Evolutionary conservation across 1,140 invertebrate species (phyloP).

Genomic region (Leptopilina clavipes): DNA sequence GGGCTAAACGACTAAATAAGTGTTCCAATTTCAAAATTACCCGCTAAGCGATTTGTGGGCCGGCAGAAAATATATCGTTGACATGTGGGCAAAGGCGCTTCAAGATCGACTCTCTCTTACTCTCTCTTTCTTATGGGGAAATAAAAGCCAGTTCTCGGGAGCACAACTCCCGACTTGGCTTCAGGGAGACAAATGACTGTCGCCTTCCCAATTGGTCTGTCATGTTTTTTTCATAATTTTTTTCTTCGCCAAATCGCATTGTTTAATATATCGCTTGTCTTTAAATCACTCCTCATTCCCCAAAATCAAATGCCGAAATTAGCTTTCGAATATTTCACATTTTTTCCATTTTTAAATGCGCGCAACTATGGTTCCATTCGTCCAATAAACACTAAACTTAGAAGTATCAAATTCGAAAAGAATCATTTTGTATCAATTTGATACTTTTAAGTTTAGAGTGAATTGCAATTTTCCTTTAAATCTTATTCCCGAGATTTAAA

Average conservation of each 20-base stretch:
- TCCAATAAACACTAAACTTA: too few species aligned
- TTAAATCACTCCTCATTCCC: constrained; percentile 35
- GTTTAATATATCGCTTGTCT: constrained; percentile 36
- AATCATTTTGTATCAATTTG: too few species aligned
- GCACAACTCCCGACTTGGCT: constrained; percentile 43
- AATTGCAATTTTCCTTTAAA: too few species aligned
- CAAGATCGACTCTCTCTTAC: constrained; percentile 42
- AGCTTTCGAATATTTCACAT: not conserved
- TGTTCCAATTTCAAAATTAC: constrained; percentile 75
- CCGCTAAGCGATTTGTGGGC: constrained; percentile 73
- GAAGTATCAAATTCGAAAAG: too few species aligned
- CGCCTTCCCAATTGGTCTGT: constrained; percentile 55
- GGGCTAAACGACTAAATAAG: constrained; percentile 73
- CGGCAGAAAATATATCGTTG: constrained; percentile 74
- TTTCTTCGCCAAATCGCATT: constrained; percentile 38
- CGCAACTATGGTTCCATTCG: too few species aligned
- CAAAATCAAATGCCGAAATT: constrained; percentile 12
- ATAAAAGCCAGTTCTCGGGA: constrained; percentile 40
- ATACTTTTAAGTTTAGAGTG: too few species aligned
- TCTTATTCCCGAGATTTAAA: too few species aligned
- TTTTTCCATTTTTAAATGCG: not conserved
- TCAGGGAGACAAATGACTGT: constrained; percentile 58
- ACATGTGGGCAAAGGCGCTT: constrained; percentile 71
- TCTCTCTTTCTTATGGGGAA: not conserved
- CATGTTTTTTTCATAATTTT: constrained; percentile 43